Percentiles rank a stretch among this genome's conserved stretches.
These are phyloP conservation scores for Orthosia gothica DNA, from an alignment of 2,888 invertebrate genomes.

Conservation along the genomic window DNA sequence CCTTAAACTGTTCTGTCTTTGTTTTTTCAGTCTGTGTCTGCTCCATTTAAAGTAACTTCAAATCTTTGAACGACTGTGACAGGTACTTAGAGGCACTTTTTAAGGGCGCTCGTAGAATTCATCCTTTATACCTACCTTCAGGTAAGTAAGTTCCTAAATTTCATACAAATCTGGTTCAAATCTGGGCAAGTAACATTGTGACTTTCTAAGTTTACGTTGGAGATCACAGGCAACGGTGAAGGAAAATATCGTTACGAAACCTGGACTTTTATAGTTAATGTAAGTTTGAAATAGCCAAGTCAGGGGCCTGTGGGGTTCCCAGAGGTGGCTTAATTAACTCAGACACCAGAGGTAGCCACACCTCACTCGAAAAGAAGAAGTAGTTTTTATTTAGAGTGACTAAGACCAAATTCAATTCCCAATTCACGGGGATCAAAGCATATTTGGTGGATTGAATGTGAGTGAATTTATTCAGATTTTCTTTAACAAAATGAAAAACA, in stretches of 20 bases:
- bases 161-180: no score
- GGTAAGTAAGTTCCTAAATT: background rate
- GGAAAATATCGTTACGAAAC: no score
- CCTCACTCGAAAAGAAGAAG: no score
- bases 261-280: no score
- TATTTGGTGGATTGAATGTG: background rate
- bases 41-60: constrained; percentile 3
- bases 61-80: background rate
- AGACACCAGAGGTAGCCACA: no score
- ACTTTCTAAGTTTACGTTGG: no score
- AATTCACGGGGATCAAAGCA: constrained; percentile 5
- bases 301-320: no score
- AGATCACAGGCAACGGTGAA: no score
- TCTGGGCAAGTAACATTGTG: no score
- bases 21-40: constrained; percentile 13
- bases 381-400: background rate
- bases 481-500: background rate
- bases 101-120: background rate
- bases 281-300: no score
- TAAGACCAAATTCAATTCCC: background rate
- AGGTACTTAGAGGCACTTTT: background rate
- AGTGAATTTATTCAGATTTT: background rate
- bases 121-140: no score
- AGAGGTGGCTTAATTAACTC: no score
- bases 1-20: constrained; percentile 32